Evolutionary conservation across 2,113 vertebrate species (phyloP), one percentile per base, ranked within the genome.

Genomic region (Sinosuthora webbiana): DNA sequence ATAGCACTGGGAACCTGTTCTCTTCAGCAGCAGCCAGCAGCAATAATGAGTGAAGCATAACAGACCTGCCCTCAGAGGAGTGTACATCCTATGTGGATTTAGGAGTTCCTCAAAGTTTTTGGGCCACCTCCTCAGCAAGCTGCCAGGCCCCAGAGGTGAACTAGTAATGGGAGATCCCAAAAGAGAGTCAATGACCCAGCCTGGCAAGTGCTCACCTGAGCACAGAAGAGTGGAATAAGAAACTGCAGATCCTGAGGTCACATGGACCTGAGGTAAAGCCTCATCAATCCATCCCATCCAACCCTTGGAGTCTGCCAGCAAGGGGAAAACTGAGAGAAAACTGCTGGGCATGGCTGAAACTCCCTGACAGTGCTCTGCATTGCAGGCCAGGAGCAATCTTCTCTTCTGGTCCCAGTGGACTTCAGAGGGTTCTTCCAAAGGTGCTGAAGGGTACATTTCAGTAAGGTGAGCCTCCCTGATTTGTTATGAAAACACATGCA

Each of bases 71-170:
- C 42, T 67, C 17, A 16, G 60, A 69, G 47, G 19, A 5, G 0
- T 10, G 7, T 24, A 21, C 20, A 13, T 23, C 28, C 31, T 31
- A 0, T 47, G 39, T 0, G 0, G 17, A 47, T 67, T 75, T 1
- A 0, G 21, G 47, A 53, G 39, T 20, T 64, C 60, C 39, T 78
- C 10, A 10, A 55, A 56, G 33, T 11, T 49, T 75, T 59, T 42
- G 18, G 23, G 35, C 28, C 44, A 22, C 21, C 18, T 80, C 28
- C 10, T 70, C 49, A 41, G 33, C 10, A 50, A 78, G 35, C 27
- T 81, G 84, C 13, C 59, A 75, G 80, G 31, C 31, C 20, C 28
- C 16, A 8, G 69, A 80, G n/a, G 13, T 45, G 65, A 73, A 39
- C 42, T 53, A 76, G 30, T 49, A 68, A 56, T 21, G 25, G 47